Conservation (phyloP, 2,797 vertebrate species). For the Gastrophryne carolinensis region DNA sequence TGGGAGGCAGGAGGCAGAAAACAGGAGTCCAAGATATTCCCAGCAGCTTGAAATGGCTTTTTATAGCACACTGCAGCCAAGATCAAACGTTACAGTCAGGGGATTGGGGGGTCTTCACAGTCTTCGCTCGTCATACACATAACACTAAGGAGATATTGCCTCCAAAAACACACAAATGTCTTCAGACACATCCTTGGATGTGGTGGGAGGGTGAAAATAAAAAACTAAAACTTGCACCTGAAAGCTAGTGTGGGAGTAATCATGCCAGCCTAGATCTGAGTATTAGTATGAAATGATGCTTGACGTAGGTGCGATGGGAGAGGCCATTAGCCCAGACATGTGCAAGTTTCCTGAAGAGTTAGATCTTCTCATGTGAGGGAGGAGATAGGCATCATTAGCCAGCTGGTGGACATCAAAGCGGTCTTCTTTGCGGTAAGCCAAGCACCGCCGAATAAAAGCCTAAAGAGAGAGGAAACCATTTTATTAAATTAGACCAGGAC, state of each 20-base stretch:
- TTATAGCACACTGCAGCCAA: slow-evolving; percentile 34
- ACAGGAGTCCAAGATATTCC: slow-evolving; percentile 7
- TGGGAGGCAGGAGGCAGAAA: not conserved
- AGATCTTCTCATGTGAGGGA: slow-evolving; percentile 97
- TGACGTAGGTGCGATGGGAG: slow-evolving; percentile 82
- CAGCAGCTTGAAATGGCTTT: slow-evolving; percentile 30
- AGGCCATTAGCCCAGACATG: slow-evolving; percentile 79
- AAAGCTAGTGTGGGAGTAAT: slow-evolving; percentile 67
- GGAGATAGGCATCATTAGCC: slow-evolving; percentile 94
- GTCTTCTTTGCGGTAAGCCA: slow-evolving; percentile 98
- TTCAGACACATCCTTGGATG: slow-evolving; percentile 65
- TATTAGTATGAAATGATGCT: slow-evolving; percentile 92
- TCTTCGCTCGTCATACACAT: slow-evolving; percentile 65
- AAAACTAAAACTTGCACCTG: slow-evolving; percentile 66
- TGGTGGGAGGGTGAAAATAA: slow-evolving; percentile 48
- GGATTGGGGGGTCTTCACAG: slow-evolving; percentile 62
- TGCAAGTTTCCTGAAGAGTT: slow-evolving; percentile 97
- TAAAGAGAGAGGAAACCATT: slow-evolving; percentile 59
- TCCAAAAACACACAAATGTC: slow-evolving; percentile 55
- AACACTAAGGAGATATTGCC: slow-evolving; percentile 61
- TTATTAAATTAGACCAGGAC: not conserved
- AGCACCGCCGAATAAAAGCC: slow-evolving; percentile 95
- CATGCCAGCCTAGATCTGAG: slow-evolving; percentile 62
- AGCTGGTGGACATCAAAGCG: slow-evolving; percentile 94
- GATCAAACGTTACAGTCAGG: slow-evolving; percentile 60